phyloP scores from a whole-genome alignment of 2,888 invertebrate genomes.

The Himalopsyche tibetana region DNA sequence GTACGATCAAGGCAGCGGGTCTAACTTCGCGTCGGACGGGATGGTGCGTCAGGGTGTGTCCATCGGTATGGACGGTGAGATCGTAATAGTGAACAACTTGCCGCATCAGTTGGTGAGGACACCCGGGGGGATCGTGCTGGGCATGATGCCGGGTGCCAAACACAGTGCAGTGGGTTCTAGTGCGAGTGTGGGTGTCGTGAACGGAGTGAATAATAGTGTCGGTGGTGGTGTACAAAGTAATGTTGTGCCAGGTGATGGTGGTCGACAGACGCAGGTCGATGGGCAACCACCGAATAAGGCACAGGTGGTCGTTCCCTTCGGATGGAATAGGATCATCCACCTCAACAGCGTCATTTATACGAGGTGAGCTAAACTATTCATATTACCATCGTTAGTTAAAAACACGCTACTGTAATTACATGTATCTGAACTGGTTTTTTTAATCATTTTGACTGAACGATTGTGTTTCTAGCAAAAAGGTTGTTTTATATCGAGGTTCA shows the following conservation, averaged over 20 bases:
- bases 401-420: background rate
- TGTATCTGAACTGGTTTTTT: too few species aligned
- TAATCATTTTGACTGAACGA: too few species aligned
- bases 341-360: constrained; percentile 73
- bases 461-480: too few species aligned
- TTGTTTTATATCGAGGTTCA: too few species aligned
- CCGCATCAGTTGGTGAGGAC: constrained; percentile 73
- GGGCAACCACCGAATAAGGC: constrained; percentile 68
- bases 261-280: constrained; percentile 64
- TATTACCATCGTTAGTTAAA: background rate
- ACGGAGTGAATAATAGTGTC: constrained; percentile 66
- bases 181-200: constrained; percentile 70
- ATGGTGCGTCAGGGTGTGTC: constrained; percentile 68
- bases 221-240: constrained; percentile 69
- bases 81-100: constrained; percentile 65
- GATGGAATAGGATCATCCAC: constrained; percentile 75
- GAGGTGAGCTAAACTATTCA: constrained; percentile 69
- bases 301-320: constrained; percentile 72
- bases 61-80: constrained; percentile 61
- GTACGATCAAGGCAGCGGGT: constrained; percentile 35
- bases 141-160: constrained; percentile 71
- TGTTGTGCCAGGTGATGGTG: constrained; percentile 67
- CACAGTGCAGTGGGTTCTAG: constrained; percentile 70
- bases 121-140: constrained; percentile 74
- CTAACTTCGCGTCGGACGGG: constrained; percentile 70